Base-by-base conservation (phyloP, 2,888 invertebrate genomes). In the Holacanthella duospinosa region DNA sequence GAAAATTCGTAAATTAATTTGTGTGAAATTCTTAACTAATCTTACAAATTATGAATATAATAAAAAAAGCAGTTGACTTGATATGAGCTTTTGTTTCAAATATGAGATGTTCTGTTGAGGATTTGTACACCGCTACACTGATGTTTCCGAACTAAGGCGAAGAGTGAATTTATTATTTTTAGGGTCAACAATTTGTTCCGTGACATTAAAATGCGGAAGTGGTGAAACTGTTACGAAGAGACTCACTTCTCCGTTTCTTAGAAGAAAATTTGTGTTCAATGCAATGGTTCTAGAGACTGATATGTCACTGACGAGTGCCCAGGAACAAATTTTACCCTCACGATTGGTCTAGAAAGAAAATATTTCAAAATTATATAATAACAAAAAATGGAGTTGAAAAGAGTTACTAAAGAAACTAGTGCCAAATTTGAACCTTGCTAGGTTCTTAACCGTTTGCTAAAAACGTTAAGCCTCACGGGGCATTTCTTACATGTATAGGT, bases 181-280 rank as follows among this genome's bases (percentile, higher is more conserved):
- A 0, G 94, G 93, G 80, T 96, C 93, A 21, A 95, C 89, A 0
- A 95, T 89, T 77, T 97, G 94, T 77, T 99, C 99, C 0, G 90
- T 89, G 48, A 99, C 82, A 78, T 90, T 92, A 76, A 96, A 92
- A 79, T 94, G 93, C 0, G 99, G 97, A 74, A 99, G 79, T 73
- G 85, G 84, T 72, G 87, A 84, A 61, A 96, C 85, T 19, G 86
- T 85, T 75, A 95, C 93, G 72, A 95, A 81, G 1, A 99, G 82
- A 0, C 93, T 93, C 28, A 97, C 86, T 76, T 95, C 94, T 68
- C 89, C 90, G 77, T 94, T 93, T 27, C 95, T 82, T 44, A 99
- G 81, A 77, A 96, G 93, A 79, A 99, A 97, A 64, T 88, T 85
- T 56, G 87, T 85, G 61, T 88, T 88, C 73, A 90, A 86, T 0